Conservation (phyloP, 92 coral and sea anemone genomes). For the Siderastrea siderea region DNA sequence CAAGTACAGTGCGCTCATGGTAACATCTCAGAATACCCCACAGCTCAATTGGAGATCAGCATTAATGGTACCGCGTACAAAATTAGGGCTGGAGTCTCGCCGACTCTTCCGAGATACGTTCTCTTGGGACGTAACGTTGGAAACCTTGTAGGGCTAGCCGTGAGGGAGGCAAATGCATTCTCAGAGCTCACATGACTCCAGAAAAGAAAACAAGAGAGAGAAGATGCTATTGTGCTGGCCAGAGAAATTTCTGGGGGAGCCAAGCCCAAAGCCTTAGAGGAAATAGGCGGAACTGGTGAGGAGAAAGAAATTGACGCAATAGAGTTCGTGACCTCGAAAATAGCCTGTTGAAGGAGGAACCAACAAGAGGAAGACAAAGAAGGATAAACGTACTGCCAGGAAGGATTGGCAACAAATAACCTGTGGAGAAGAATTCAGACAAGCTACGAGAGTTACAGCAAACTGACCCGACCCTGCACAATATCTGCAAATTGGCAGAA, state of each 20-base stretch:
- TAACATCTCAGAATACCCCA: constrained; percentile 47
- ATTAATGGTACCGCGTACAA: constrained; percentile 34
- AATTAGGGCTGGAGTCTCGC: constrained; percentile 41
- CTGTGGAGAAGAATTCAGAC: not conserved
- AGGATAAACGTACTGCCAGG: constrained; percentile 12
- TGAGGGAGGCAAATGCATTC: constrained; percentile 13
- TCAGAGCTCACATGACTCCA: constrained; percentile 21
- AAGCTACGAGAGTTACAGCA: not conserved
- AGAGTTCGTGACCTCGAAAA: not conserved
- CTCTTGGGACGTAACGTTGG: constrained; percentile 43
- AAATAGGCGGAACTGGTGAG: not conserved
- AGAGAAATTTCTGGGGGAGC: constrained; percentile 13
- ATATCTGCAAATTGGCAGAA: not conserved
- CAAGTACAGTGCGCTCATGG: constrained; percentile 54
- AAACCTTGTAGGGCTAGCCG: constrained; percentile 9
- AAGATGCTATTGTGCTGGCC: constrained; percentile 16
- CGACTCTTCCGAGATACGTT: constrained; percentile 50
- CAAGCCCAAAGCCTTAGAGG: constrained; percentile 8
- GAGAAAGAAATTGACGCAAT: not conserved
- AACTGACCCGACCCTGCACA: not conserved
- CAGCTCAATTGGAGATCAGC: constrained; percentile 43
- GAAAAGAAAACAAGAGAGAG: constrained; percentile 23
- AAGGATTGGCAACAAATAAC: not conserved
- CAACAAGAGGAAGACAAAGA: constrained; percentile 26
- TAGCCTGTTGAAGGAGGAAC: constrained; percentile 21